Conservation (phyloP, 2,797 vertebrate genomes). For the Halcyon badia region DNA sequence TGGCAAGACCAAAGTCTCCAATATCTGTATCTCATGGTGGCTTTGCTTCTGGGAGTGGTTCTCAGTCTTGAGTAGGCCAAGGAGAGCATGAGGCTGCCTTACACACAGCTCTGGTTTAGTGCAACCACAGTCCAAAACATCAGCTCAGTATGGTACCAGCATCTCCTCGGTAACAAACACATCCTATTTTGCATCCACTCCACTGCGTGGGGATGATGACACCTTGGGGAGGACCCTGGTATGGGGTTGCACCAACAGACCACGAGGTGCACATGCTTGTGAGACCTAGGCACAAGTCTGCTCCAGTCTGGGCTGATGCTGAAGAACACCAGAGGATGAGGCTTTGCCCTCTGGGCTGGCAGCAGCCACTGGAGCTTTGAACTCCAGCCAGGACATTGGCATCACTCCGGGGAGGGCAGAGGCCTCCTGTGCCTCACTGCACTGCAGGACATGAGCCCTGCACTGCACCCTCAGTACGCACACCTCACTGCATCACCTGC, state of each 20-base stretch:
- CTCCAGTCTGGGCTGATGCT: not conserved
- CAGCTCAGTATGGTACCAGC: not conserved
- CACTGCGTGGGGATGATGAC: not conserved
- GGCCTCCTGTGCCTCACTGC: not conserved
- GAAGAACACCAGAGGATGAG: fast-evolving
- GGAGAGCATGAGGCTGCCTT: not conserved
- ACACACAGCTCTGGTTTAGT: not conserved
- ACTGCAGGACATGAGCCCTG: not conserved
- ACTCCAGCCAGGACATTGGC: not conserved
- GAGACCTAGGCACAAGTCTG: not conserved
- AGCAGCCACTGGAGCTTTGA: not conserved
- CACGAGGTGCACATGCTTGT: fast-evolving
- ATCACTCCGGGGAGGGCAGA: not conserved
- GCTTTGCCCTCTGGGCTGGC: not conserved
- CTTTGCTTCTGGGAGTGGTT: not conserved
- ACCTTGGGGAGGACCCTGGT: not conserved
- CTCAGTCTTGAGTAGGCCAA: not conserved
- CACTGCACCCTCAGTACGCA: not conserved
- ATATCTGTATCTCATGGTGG: fast-evolving
- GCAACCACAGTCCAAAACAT: not conserved
- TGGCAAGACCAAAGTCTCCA: not conserved
- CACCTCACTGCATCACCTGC: not conserved
- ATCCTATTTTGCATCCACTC: not conserved
- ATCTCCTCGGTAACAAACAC: not conserved
- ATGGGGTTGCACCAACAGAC: fast-evolving